Base-by-base conservation (phyloP, 2,113 vertebrate species). In the Sarotherodon lohbergeri region DNA sequence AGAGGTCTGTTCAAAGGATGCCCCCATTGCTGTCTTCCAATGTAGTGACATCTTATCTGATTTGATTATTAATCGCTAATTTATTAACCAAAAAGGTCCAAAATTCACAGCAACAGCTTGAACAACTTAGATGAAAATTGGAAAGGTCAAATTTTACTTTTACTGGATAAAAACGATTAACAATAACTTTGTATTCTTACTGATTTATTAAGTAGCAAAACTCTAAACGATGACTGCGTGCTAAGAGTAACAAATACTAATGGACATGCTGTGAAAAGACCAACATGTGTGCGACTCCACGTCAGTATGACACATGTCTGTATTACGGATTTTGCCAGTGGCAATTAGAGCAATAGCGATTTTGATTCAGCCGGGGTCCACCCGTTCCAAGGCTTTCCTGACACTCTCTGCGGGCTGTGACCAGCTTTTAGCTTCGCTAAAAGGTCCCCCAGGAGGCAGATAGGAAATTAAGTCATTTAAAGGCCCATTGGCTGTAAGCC, bases 391-490 rank as follows among this genome's bases (percentile, higher is more conserved):
- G 82, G 86, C 86, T 86, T 86, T 85, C 43, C 86, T 83, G 84
- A 90, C 82, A 39, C 84, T 83, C 91, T 93, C 94, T 80, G 90
- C 13, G 39, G 89, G 71, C 85, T 86, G 61, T 87, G 90, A 87
- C 89, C 84, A 84, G 88, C 87, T 85, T 90, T 93, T 50, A 90
- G 90, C 91, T 91, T 71, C 2, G 84, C 90, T 88, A 87, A 94
- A 90, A 91, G 86, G 86, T 90, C 94, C 92, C 93, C 85, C 89
- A 86, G 89, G 91, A 91, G 90, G 89, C 81, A 88, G 80, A 92
- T 81, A 92, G 90, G 87, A 93, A 94, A 95, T 95, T 90, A 94
- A 94, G 92, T 94, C 88, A 94, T 95, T 95, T 95, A 89, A 92
- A 93, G 90, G 86, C 90, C 94, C 95, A 95, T 93, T 94, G 93